A percentile compares a stretch with the other conserved stretches of the same genome.
phyloP scores from a whole-genome alignment of 1,140 invertebrate species.

The roundworm (Caenorhabditis elegans) region DNA sequence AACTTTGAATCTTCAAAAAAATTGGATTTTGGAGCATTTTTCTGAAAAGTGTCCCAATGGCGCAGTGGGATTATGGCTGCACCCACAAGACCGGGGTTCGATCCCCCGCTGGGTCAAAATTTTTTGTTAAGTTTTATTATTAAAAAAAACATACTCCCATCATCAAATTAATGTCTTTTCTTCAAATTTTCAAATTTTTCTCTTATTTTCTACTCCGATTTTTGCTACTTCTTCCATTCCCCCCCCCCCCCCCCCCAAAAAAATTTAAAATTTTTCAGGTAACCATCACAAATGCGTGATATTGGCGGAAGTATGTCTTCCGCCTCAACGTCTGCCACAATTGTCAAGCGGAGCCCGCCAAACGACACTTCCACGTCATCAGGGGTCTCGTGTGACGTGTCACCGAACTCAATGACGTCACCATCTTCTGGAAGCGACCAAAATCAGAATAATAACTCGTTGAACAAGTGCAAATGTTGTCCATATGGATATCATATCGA shows the following conservation, averaged over 20 bases:
- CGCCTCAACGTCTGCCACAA: not conserved
- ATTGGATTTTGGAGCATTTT: no score
- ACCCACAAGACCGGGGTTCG: no score
- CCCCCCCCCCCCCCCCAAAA: not conserved
- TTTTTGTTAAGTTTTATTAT: no score
- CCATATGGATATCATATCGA: conserved; percentile 70
- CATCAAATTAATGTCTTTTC: no score
- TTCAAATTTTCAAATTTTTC: no score
- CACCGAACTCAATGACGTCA: conserved; percentile 1
- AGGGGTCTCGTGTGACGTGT: not conserved
- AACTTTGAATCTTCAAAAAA: no score
- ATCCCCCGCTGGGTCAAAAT: no score
- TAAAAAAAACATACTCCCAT: no score
- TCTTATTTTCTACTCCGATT: not conserved
- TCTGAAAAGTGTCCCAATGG: no score
- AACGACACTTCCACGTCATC: conserved; percentile 10
- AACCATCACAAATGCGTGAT: not conserved
- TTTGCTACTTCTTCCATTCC: not conserved
- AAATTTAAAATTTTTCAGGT: not conserved
- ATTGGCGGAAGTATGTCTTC: not conserved
- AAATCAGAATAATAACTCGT: not conserved
- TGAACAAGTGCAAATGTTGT: conserved; percentile 68
- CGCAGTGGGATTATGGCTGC: no score
- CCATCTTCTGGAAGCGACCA: not conserved
- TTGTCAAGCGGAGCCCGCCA: not conserved